Evolutionary conservation across 2,113 vertebrate species (phyloP).

Genomic region (Melanotaenia duboulayi): DNA sequence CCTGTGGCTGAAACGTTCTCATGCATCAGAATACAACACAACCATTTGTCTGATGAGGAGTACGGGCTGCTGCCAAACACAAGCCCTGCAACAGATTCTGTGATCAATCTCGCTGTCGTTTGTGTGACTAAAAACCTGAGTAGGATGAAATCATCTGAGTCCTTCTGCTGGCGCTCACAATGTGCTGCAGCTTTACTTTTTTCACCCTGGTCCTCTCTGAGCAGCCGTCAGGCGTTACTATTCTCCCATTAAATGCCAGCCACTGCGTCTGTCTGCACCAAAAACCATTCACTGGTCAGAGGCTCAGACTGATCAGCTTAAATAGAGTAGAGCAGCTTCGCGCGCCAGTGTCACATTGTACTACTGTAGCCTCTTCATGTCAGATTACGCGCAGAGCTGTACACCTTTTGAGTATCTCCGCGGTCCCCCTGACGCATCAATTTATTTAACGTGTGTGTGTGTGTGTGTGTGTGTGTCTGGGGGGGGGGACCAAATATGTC

Average conservation of each 20-base stretch:
- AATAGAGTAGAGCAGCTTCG: conserved; percentile 28
- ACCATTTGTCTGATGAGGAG: conserved; percentile 12
- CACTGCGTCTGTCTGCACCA: conserved; percentile 81
- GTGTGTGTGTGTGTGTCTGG: no score
- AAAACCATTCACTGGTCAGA: conserved; percentile 59
- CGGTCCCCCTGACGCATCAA: conserved; percentile 13
- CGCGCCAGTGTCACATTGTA: conserved; percentile 52
- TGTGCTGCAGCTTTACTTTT: conserved; percentile 45
- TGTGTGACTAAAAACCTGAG: conserved; percentile 2
- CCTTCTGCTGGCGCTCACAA: conserved; percentile 22
- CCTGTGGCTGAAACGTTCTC: conserved; percentile 37
- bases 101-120: conserved; percentile 9
- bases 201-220: conserved; percentile 38
- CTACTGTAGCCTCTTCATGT: conserved; percentile 46
- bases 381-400: conserved; percentile 51
- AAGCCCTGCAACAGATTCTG: conserved; percentile 10
- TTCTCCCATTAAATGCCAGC: conserved; percentile 65
- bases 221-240: conserved; percentile 64
- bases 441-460: conserved; percentile 10
- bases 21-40: conserved; percentile 19
- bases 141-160: conserved; percentile 24
- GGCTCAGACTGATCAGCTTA: conserved; percentile 26
- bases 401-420: conserved; percentile 22
- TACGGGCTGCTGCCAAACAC: conserved; percentile 35
- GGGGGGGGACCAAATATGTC: conserved; percentile 28